phyloP scores from a whole-genome alignment of 2,797 vertebrate genomes.

The Hippoglossus hippoglossus region DNA sequence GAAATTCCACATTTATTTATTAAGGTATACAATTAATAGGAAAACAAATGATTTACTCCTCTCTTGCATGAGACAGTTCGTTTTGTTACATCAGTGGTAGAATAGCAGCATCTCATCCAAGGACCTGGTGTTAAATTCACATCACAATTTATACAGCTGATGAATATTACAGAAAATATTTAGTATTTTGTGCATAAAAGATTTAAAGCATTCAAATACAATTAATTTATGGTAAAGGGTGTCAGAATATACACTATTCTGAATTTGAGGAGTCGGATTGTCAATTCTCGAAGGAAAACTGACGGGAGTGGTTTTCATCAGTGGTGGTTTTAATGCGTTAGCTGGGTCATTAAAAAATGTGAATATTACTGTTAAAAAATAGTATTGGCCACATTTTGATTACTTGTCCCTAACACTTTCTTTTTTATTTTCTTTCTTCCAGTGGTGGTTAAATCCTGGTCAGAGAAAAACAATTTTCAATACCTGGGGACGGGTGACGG shows the following conservation, averaged over 20 bases:
- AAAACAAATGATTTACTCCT: background rate
- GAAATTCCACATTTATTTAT: no score
- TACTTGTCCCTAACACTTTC: conserved; percentile 8
- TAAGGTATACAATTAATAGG: background rate
- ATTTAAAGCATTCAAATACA: background rate
- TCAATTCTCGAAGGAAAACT: background rate
- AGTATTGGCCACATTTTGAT: background rate
- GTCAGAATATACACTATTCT: background rate
- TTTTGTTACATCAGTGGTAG: background rate
- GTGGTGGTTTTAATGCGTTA: background rate
- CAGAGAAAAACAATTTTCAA: conserved; percentile 27
- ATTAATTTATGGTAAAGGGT: no score
- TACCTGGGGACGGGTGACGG: conserved; percentile 19
- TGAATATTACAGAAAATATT: no score
- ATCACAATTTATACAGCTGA: no score
- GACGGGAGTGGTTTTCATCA: background rate
- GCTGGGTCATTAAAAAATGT: background rate
- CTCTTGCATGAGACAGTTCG: background rate
- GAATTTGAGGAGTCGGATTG: background rate
- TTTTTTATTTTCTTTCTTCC: conserved; percentile 23
- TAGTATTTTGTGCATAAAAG: background rate
- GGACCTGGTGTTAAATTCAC: no score
- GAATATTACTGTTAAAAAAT: background rate
- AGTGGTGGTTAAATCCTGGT: conserved; percentile 80
- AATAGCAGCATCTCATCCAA: background rate